Evolutionary conservation across 2,113 vertebrate genomes (phyloP), one percentile per base, ranked within the genome.

Genomic region (Podilymbus podiceps): DNA sequence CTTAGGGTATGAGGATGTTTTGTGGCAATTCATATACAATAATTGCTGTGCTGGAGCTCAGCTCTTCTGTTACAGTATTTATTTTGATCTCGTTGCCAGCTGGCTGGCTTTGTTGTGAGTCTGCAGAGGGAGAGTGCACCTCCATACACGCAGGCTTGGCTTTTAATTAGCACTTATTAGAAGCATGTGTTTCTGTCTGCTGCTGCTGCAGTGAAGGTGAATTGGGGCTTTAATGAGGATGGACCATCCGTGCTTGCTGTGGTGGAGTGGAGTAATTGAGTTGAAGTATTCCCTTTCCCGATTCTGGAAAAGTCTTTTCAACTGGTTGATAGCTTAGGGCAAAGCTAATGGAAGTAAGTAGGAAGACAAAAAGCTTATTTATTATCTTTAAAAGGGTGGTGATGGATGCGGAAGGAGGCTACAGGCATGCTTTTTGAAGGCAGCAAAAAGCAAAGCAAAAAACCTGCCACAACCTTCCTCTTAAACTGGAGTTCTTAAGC

Each of bases 141-240:
- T 93, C 87, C 85, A 50, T 28, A 28, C 22, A 25, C 79, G 88
- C 49, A 58, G 64, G 42, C 74, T 68, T 82, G 90, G 85, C 77
- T 96, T 92, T 96, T 96, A 97, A 96, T 96, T 97, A 96, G 90
- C 74, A 4, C 93, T 97, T 94, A 89, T 81, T 92, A 87, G 87
- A 90, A 42, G 72, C 47, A 1, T 91, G 85, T 94, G 83, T 95
- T 90, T 60, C 40, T 87, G 56, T 21, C 56, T 81, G 76, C 66
- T 55, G 81, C 83, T 90, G 89, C 91, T 63, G 79, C 92, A 50
- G 4, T 49, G 44, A 24, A 66, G 55, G 87, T 96, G 86, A 89
- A 53, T 55, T 63, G 81, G 66, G 46, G 69, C 81, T 95, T 40
- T 94, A 84, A 97, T 80, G 73, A 93, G 88, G 8, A 38, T 21